Base-by-base conservation (phyloP, 2,113 vertebrate species). In the Nothobranchius furzeri region DNA sequence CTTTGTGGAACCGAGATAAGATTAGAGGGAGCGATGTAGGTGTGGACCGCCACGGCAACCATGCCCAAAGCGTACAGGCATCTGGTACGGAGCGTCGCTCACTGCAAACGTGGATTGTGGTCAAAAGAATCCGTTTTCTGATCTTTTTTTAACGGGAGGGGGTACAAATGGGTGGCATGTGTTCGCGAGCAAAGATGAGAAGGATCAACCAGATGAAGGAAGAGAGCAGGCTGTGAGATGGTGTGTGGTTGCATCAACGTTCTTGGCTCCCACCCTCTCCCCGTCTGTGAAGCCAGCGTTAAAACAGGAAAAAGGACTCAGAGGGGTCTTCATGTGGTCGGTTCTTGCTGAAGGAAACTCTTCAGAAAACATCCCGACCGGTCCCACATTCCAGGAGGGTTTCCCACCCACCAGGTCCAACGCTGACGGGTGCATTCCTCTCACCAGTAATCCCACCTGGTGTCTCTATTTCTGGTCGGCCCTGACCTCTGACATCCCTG, bases 361-460 rank as follows among this genome's bases (percentile, higher is more conserved):
- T 30, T 30, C 30, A 30, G 30, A 30, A 30, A 30, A 30, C 30
- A 30, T 30, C 30, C 30, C 30, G 30, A 30, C 30, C 4, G 30
- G 4, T 30, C 30, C 30, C 30, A 79, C 84, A 88, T 87, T 85
- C 61, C 75, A 63, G 62, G 36, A 60, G 1, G 45, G 68, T 81
- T 68, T 75, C 72, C 76, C 68, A 64, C 2, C 20, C 3, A 73
- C 79, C 71, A 70, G 73, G 75, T 85, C 79, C 81, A 56, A 30
- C 30, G 74, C 81, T 85, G 83, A 78, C 80, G 67, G 57, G 75
- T 3, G 57, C 78, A 84, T 85, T 88, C 82, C 77, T 72, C 79
- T 74, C 60, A 71, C 46, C 55, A 73, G 46, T n/a, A 57, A 67
- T 67, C 53, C 76, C 85, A 85, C 75, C 85, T 76, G 76, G 72